Evolutionary conservation across 2,797 vertebrate genomes (phyloP), one percentile per base, ranked within the genome.

Genomic region (Lepilemur septentrionalis): DNA sequence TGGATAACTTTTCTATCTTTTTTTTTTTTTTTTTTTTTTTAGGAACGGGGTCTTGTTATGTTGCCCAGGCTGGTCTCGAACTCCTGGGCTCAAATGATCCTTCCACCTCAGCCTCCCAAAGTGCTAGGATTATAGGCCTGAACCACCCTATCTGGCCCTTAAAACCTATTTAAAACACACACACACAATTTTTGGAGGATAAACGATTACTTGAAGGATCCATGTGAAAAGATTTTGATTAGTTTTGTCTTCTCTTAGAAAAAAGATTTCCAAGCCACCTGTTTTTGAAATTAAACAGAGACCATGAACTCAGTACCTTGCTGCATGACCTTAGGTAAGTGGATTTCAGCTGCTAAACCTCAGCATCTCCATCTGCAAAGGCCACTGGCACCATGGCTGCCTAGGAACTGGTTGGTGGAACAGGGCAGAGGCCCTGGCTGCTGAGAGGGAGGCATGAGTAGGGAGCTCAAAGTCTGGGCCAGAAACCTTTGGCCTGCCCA

Each of bases 251-350:
- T 88, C 80, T 43, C 73, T 63, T 69, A 94, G n/a, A 89, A 94
- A 88, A 41, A 89, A 89, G 65, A 84, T 52, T 69, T 86, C 61
- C 23, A 81, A 92, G 41, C 55, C n/a, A 81, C 25, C 46, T 88
- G 41, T 38, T 70, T 96, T 73, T 61, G 43, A 82, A 91, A 94
- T 91, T 41, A 79, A 85, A 89, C 73, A 95, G 76, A 28, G 70
- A 84, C 38, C 61, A 73, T 48, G n/a, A 85, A 81, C 32, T 78
- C 41, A 81, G 48, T 65, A 57, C 32, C 18, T 48, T 73, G 35
- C 69, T 41, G 4, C 52, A 11, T 23, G 28, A 76, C 30, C 50
- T 93, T 20, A 70, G 46, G 14, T 22, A 43, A 91, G 55, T 48
- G 87, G 91, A 96, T 85, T 78, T 90, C 17, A 81, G 41, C 41